These are phyloP conservation scores for Furcula furcula DNA, from an alignment of 2,888 invertebrate genomes.

Conservation along the genomic window DNA sequence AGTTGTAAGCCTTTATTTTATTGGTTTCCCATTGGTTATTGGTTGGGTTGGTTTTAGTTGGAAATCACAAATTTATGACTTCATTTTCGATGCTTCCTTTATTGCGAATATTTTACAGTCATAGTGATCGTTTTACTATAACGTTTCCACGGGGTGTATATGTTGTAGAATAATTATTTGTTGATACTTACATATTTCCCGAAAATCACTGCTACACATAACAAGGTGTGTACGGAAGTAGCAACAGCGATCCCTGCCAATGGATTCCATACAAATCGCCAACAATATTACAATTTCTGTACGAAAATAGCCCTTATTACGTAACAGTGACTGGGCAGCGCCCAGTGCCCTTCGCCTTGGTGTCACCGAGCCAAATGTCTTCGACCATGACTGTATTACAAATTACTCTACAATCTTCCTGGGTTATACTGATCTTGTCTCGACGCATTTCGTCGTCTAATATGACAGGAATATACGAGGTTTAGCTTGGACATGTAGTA, in stretches of 20 bases:
- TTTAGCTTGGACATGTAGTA: background rate
- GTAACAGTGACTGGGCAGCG: constrained; percentile 25
- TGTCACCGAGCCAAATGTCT: constrained; percentile 43
- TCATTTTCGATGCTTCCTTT: no score
- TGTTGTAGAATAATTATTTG: no score
- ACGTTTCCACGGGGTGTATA: no score
- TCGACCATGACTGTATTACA: constrained; percentile 27
- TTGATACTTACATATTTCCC: no score
- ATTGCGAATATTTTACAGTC: no score
- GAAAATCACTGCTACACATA: no score
- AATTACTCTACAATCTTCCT: constrained; percentile 12
- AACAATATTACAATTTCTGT: constrained; percentile 20
- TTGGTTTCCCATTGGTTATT: no score
- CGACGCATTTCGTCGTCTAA: background rate
- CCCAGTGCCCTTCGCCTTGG: constrained; percentile 52
- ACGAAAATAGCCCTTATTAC: constrained; percentile 28
- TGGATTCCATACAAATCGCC: constrained; percentile 23
- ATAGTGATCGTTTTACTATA: no score
- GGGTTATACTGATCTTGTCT: background rate
- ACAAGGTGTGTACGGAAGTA: constrained; percentile 20
- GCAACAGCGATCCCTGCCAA: constrained; percentile 21
- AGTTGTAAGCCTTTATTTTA: no score
- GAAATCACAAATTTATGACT: no score
- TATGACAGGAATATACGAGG: background rate
- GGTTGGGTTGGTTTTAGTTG: no score